Evolutionary conservation across 2,797 vertebrate genomes (phyloP).

Genomic region (Myotis findleyi): DNA sequence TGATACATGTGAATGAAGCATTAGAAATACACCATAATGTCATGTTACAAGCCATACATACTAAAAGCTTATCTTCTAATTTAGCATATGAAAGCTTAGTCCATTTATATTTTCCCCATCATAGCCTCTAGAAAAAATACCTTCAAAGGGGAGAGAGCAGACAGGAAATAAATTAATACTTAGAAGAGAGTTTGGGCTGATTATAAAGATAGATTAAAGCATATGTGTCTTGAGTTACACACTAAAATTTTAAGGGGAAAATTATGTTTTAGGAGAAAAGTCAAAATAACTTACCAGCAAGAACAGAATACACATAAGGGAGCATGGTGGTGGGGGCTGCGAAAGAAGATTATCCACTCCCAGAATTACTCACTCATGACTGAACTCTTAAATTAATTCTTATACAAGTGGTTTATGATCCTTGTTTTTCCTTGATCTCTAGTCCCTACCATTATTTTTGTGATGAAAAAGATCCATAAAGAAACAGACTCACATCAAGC

Average conservation of each 20-base stretch:
- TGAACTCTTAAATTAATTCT: background rate
- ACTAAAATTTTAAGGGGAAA: background rate
- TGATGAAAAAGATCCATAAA: background rate
- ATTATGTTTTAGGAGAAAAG: background rate
- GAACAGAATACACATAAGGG: fast-evolving
- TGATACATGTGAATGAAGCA: background rate
- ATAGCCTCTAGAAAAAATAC: background rate
- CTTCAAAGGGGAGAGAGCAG: background rate
- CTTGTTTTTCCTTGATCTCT: background rate
- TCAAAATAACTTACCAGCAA: background rate
- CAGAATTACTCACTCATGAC: background rate
- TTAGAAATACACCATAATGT: background rate
- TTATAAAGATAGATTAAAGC: background rate
- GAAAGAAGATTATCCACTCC: fast-evolving
- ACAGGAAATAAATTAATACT: background rate
- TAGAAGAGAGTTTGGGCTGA: background rate
- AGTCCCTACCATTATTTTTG: background rate
- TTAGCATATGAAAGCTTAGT: background rate
- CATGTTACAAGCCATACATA: background rate
- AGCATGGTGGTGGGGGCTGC: fast-evolving
- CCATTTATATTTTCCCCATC: background rate
- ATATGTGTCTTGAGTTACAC: background rate
- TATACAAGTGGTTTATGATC: background rate
- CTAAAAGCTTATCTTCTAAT: background rate
- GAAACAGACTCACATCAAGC: background rate